Percentiles rank a stretch among this genome's conserved stretches.
Evolutionary conservation across 2,888 invertebrate genomes (phyloP).

Genomic region (Microplitis deprimator): DNA sequence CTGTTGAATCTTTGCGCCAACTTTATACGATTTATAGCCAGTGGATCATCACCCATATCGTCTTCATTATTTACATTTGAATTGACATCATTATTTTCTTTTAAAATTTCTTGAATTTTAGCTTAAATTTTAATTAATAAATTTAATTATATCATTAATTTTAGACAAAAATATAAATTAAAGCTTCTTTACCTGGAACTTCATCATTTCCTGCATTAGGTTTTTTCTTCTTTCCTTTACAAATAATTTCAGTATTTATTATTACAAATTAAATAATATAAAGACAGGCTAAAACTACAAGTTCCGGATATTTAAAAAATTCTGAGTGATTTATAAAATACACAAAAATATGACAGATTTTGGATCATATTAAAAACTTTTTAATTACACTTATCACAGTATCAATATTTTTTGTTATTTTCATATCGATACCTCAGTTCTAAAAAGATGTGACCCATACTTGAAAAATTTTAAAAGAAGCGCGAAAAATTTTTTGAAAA

Average conservation of each 20-base stretch:
- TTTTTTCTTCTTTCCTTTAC: not conserved
- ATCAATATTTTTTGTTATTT: too few species aligned
- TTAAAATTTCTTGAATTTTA: constrained; percentile 19
- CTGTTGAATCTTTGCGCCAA: constrained; percentile 13
- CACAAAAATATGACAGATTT: too few species aligned
- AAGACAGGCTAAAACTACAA: too few species aligned
- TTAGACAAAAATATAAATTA: not conserved
- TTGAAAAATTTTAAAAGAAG: too few species aligned
- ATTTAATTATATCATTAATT: not conserved
- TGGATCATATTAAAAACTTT: too few species aligned
- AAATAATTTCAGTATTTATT: not conserved
- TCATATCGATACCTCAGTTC: too few species aligned
- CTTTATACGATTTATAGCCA: constrained; percentile 27
- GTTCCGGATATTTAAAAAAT: too few species aligned
- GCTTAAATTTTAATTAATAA: constrained; percentile 11
- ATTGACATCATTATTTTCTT: constrained; percentile 12
- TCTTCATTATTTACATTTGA: constrained; percentile 23
- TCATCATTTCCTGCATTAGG: not conserved
- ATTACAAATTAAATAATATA: too few species aligned
- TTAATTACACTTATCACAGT: too few species aligned
- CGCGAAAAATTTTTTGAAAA: too few species aligned
- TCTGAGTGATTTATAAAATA: too few species aligned
- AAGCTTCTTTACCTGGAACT: not conserved
- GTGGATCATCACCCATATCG: constrained; percentile 7
- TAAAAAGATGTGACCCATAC: too few species aligned